Conservation (phyloP, 2,797 vertebrate species). For the Cynopterus sphinx region DNA sequence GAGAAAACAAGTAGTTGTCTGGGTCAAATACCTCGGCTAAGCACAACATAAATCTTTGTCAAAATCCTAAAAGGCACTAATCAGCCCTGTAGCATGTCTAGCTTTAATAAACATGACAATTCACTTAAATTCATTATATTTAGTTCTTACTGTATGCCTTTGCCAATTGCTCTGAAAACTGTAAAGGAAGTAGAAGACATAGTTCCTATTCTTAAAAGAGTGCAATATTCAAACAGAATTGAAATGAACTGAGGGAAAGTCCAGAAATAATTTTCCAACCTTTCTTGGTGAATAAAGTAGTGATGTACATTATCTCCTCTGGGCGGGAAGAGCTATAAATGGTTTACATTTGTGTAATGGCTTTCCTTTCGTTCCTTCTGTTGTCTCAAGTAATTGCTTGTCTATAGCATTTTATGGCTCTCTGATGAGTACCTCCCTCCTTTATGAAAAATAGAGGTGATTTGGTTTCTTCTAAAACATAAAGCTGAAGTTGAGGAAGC, state of each 20-base stretch:
- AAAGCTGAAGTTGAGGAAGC: neutral
- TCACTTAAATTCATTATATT: conserved; percentile 6
- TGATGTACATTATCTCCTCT: neutral
- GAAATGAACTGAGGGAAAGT: neutral
- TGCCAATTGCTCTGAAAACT: neutral
- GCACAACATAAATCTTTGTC: neutral
- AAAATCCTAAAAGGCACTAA: neutral
- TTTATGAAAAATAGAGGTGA: neutral
- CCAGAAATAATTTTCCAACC: neutral
- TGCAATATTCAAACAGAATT: neutral
- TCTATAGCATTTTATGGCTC: neutral
- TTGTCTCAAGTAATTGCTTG: neutral
- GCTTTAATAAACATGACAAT: neutral
- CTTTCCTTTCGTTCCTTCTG: neutral
- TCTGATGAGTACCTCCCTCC: neutral
- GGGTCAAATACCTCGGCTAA: neutral
- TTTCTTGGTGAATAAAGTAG: neutral
- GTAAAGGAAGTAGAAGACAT: neutral
- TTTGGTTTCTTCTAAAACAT: neutral
- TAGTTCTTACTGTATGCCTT: neutral
- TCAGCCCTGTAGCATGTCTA: neutral
- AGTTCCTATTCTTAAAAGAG: neutral
- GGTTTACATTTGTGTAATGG: neutral
- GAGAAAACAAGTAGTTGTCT: neutral
- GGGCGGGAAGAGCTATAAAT: neutral